Percentiles rank a stretch among this genome's conserved stretches.
Conservation (phyloP, 2,797 vertebrate species). For the Pipistrellus kuhlii region DNA sequence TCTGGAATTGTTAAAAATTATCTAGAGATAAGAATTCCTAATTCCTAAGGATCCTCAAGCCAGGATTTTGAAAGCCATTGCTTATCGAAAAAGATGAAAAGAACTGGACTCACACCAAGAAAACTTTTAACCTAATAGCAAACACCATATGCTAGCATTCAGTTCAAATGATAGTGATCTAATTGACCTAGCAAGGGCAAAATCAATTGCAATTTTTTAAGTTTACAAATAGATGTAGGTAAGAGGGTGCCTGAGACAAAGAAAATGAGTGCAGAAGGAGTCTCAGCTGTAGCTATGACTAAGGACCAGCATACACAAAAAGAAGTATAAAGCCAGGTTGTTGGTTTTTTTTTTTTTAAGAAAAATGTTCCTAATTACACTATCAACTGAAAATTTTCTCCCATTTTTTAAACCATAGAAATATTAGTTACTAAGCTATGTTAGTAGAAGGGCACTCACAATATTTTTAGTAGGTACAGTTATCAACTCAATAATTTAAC, state of each 20-base stretch:
- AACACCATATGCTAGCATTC: conserved; percentile 1
- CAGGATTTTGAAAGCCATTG: conserved; percentile 61
- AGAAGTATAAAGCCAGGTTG: not conserved
- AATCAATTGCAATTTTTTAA: not conserved
- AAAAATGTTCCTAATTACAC: not conserved
- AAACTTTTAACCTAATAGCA: conserved; percentile 69
- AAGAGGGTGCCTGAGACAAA: conserved; percentile 4
- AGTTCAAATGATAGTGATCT: conserved; percentile 55
- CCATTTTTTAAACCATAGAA: not conserved
- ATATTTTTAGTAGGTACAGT: not conserved
- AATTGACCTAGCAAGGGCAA: conserved; percentile 62
- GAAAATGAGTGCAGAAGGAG: not conserved
- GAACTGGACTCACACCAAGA: conserved; percentile 63
- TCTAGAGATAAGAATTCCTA: conserved; percentile 69
- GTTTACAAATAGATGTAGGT: conserved; percentile 25
- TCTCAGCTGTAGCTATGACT: not conserved
- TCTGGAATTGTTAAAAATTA: conserved; percentile 50
- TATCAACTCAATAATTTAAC: conserved; percentile 18
- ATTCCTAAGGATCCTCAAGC: conserved; percentile 65
- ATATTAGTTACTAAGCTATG: not conserved
- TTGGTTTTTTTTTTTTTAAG: not conserved
- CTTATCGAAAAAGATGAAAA: conserved; percentile 68
- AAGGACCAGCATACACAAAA: not conserved
- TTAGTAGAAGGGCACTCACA: not conserved
- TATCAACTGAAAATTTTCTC: conserved; percentile 8